Evolutionary conservation across 64 coral and sea anemone species (phyloP).

Genomic region (Astreopora myriophthalma): DNA sequence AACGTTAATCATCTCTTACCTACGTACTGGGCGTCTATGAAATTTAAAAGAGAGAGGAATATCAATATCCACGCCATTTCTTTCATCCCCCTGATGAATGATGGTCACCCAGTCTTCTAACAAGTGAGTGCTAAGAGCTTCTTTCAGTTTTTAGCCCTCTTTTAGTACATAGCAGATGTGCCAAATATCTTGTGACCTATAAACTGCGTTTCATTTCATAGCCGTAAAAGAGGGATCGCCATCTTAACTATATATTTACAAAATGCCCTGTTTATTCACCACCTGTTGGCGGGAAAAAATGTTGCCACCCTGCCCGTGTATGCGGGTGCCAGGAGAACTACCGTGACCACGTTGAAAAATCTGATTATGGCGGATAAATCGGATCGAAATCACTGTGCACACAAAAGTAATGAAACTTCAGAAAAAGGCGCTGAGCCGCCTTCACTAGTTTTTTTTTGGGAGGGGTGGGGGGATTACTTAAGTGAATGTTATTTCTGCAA

Average conservation of each 20-base stretch:
- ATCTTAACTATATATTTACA: background rate
- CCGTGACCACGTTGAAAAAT: no score
- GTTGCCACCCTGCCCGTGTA: background rate
- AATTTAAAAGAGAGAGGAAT: background rate
- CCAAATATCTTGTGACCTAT: background rate
- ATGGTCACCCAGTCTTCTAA: background rate
- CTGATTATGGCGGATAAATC: no score
- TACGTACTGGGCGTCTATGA: background rate
- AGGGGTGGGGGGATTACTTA: no score
- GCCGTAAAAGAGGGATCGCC: background rate
- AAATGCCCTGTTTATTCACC: background rate
- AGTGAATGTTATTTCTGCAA: no score
- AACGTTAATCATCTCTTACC: no score
- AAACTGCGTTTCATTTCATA: background rate
- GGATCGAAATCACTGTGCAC: no score
- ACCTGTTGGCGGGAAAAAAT: conserved; percentile 22
- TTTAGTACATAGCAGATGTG: background rate
- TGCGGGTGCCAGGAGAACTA: background rate
- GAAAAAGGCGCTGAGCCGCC: no score
- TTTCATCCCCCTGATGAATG: background rate
- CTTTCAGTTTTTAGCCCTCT: no score
- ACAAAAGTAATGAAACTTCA: no score
- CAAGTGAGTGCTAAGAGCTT: no score
- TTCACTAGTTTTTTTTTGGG: no score
- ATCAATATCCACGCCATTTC: background rate